Base-by-base conservation (phyloP, 2,113 vertebrate species). In the Rhea pennata region DNA sequence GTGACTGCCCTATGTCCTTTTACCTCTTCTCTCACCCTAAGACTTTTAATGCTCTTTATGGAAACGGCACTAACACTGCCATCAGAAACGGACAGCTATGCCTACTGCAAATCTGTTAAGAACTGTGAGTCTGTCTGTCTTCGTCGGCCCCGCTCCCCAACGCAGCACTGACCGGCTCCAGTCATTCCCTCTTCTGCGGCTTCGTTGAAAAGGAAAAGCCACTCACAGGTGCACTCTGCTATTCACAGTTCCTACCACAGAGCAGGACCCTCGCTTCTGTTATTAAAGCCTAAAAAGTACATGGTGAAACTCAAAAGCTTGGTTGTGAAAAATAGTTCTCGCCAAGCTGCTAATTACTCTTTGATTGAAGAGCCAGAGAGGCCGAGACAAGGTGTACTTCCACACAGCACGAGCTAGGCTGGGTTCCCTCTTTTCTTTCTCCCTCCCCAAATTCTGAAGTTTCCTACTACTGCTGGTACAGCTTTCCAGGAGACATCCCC, bases 271-370 rank as follows among this genome's bases (percentile, higher is more conserved):
- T 67, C 59, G 5, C 73, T 92, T 88, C 91, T 81, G 69, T 75
- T 81, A 87, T 12, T 42, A 84, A 81, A 91, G 74, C 87, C 42
- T 48, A 84, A 92, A 96, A 88, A 31, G 91, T 4, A 95, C 3
- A 31, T 3, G n/a, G 71, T 44, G 91, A 71, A 77, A 59, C 29
- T 72, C 9, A 6, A 90, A 95, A 84, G 71, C 62, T 26, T 62
- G 33, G 46, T 24, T 84, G 90, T 70, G 77, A 95, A 78, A 92
- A 87, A 61, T 46, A 56, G 39, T 54, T 90, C 73, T 87, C 72
- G 76, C 72, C 86, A 94, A 71, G 22, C 39, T 95, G 90, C 88
- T 80, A 88, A 93, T 33, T 90, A 90, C 53, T 88, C 19, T 48
- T 39, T 54, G 44, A 53, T 9, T 27, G 79, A 65, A 90, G 87